Percentiles rank a stretch among this genome's conserved stretches.
Conservation (phyloP, 2,113 vertebrate species). For the Microcebus ravelobensis region DNA sequence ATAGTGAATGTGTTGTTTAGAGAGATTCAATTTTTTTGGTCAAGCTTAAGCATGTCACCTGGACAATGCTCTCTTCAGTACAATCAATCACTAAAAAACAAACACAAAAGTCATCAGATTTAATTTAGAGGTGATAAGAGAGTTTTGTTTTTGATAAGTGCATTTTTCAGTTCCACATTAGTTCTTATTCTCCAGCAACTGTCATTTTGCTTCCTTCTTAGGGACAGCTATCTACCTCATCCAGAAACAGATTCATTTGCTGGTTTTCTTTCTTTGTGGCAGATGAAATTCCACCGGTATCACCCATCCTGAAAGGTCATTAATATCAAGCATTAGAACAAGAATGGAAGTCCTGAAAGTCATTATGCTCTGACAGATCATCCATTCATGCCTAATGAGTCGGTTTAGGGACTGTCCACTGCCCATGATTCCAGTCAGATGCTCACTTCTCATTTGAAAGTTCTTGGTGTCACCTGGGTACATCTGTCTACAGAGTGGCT, state of each 20-base stretch:
- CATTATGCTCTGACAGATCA: conserved; percentile 58
- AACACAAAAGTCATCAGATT: background rate
- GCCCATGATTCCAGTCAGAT: background rate
- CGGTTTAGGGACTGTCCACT: background rate
- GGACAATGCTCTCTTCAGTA: background rate
- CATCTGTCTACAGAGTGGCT: background rate
- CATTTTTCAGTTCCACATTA: background rate
- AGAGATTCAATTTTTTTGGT: background rate
- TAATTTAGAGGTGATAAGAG: conserved; percentile 6
- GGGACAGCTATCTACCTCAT: conserved; percentile 4
- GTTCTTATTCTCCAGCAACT: conserved; percentile 17
- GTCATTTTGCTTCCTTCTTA: conserved; percentile 18
- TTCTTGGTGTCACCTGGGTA: background rate
- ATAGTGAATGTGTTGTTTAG: background rate
- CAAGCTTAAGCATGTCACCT: background rate
- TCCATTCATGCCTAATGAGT: conserved; percentile 28
- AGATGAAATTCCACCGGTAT: background rate
- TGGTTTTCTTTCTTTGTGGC: background rate
- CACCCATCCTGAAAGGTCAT: conserved; percentile 26
- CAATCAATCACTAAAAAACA: conserved; percentile 10
- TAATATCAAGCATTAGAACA: background rate
- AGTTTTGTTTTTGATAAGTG: conserved; percentile 43
- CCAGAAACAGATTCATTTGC: conserved; percentile 28
- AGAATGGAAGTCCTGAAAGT: conserved; percentile 48
- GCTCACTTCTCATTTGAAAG: background rate